Conservation (phyloP, 2,888 invertebrate species). For the Ormyrus thymus region DNA sequence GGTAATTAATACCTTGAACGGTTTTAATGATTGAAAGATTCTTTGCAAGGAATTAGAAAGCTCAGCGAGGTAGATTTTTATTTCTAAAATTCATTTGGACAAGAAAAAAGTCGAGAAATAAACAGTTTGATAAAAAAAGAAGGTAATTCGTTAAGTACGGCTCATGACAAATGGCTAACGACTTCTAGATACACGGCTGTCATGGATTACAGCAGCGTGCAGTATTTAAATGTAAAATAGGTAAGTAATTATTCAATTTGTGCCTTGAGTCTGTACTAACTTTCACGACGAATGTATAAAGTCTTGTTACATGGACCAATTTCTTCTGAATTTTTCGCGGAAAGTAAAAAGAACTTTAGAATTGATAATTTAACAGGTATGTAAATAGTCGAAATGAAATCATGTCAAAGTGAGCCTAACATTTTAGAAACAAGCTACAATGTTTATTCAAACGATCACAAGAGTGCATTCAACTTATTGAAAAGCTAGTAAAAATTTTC, state of each 20-base stretch:
- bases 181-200: constrained; percentile 31
- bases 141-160: constrained; percentile 23
- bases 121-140: constrained; percentile 6
- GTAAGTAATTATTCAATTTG: constrained; percentile 36
- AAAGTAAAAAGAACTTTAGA: too few relatives aligned
- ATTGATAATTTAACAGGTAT: too few relatives aligned
- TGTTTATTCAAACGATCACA: too few relatives aligned
- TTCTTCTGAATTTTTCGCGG: too few relatives aligned
- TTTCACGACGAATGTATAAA: neutral
- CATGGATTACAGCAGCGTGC: constrained; percentile 19
- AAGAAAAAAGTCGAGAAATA: constrained; percentile 7
- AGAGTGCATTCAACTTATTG: too few relatives aligned
- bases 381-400: too few relatives aligned
- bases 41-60: constrained; percentile 19
- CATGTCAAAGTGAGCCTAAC: too few relatives aligned
- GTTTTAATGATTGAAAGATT: too few relatives aligned
- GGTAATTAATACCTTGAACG: too few relatives aligned
- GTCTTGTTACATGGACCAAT: too few relatives aligned
- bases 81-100: neutral
- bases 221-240: constrained; percentile 27
- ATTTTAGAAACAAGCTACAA: too few relatives aligned
- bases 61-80: neutral
- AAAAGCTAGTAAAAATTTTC: too few relatives aligned
- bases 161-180: constrained; percentile 44
- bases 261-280: neutral